phyloP scores from a whole-genome alignment of 2,888 invertebrate species.

The Dynastes hyllus region DNA sequence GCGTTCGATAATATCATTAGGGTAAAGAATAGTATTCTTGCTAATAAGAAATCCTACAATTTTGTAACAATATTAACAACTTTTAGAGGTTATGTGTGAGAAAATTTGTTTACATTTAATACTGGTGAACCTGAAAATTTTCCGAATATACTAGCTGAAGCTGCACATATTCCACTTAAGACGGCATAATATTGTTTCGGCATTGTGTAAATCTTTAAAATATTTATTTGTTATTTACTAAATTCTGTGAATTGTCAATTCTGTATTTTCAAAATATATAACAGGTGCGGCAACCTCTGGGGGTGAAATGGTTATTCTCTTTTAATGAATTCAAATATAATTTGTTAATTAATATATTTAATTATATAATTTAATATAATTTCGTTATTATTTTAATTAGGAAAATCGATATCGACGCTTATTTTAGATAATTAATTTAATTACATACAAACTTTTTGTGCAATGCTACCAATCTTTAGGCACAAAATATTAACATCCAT shows the following conservation, averaged over 20 bases:
- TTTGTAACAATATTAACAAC: slow-evolving; percentile 56
- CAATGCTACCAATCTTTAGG: too few relatives aligned
- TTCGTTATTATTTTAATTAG: too few relatives aligned
- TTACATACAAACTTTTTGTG: too few relatives aligned
- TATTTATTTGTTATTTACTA: too few relatives aligned
- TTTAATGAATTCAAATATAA: too few relatives aligned
- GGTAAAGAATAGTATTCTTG: slow-evolving; percentile 68
- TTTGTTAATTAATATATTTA: too few relatives aligned
- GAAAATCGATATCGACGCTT: too few relatives aligned
- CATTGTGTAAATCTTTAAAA: slow-evolving; percentile 54
- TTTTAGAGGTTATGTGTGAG: slow-evolving; percentile 40
- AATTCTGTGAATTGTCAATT: background rate
- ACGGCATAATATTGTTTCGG: slow-evolving; percentile 70
- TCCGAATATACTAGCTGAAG: slow-evolving; percentile 78
- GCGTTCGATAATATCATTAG: slow-evolving; percentile 77
- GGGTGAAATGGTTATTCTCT: too few relatives aligned
- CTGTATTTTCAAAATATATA: background rate
- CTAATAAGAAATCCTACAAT: slow-evolving; percentile 63
- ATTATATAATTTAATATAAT: too few relatives aligned
- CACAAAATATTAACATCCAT: too few relatives aligned
- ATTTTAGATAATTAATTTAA: too few relatives aligned
- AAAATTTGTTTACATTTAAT: slow-evolving; percentile 62
- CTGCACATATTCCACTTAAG: slow-evolving; percentile 77
- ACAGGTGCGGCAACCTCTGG: background rate
- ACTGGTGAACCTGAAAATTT: slow-evolving; percentile 75